Percentiles rank a stretch among this genome's conserved stretches.
phyloP scores from a whole-genome alignment of 2,888 invertebrate species.

The Mechanitis mazaeus region DNA sequence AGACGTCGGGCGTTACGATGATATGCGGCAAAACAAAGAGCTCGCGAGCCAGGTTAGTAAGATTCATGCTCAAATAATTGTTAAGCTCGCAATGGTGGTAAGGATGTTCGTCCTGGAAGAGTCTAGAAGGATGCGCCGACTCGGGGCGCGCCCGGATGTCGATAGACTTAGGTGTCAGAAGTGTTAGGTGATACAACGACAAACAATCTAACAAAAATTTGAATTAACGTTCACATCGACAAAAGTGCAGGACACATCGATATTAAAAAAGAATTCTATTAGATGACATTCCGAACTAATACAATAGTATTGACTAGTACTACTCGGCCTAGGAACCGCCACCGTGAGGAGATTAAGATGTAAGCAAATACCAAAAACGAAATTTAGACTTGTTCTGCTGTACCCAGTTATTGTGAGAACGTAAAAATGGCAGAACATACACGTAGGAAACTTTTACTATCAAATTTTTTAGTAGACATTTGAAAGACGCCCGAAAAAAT shows the following conservation, averaged over 20 bases:
- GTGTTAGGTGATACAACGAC: constrained; percentile 74
- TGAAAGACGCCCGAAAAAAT: not conserved
- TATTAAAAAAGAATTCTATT: constrained; percentile 60
- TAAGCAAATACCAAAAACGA: constrained; percentile 77
- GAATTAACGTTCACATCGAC: constrained; percentile 66
- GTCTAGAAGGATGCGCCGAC: constrained; percentile 59
- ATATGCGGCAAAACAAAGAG: constrained; percentile 72
- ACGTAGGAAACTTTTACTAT: constrained; percentile 55
- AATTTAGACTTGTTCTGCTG: constrained; percentile 77
- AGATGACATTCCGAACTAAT: constrained; percentile 72
- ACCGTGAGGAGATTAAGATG: constrained; percentile 64
- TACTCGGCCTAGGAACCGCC: constrained; percentile 74
- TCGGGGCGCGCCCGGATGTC: constrained; percentile 53
- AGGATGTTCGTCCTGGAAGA: constrained; percentile 69
- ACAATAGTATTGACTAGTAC: constrained; percentile 54
- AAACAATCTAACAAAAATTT: constrained; percentile 72
- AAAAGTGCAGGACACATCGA: constrained; percentile 61
- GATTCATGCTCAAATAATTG: constrained; percentile 73
- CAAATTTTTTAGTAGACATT: constrained; percentile 7
- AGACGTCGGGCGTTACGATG: constrained; percentile 66
- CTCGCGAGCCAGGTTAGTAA: constrained; percentile 72
- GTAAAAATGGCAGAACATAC: constrained; percentile 59
- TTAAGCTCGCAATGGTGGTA: constrained; percentile 74
- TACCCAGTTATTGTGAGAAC: constrained; percentile 49
- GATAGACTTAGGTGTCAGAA: constrained; percentile 35